Conservation (phyloP, 2,113 vertebrate species). For the Pluvialis apricaria region DNA sequence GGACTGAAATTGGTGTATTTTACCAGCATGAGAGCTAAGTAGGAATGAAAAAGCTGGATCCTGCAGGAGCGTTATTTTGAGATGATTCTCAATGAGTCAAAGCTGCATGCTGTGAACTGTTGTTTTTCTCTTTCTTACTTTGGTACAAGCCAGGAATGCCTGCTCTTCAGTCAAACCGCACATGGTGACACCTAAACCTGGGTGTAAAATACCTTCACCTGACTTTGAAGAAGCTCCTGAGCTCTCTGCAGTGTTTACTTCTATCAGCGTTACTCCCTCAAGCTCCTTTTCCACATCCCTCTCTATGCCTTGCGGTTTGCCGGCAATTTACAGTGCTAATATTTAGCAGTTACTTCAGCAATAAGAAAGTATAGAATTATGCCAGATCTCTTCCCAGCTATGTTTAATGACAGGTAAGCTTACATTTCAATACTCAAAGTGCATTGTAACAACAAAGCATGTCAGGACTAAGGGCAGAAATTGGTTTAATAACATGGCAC, state of each 20-base stretch:
- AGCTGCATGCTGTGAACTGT: not conserved
- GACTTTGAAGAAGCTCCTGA: not conserved
- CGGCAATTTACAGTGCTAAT: not conserved
- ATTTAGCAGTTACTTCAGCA: not conserved
- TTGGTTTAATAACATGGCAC: not conserved
- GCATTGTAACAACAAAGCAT: not conserved
- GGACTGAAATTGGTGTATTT: not conserved
- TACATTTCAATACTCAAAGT: not conserved
- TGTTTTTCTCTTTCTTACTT: not conserved
- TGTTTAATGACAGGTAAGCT: not conserved
- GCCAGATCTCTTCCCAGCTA: not conserved
- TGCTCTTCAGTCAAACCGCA: not conserved
- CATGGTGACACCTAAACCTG: not conserved
- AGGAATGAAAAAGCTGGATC: not conserved
- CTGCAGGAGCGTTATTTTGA: not conserved
- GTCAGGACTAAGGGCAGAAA: not conserved
- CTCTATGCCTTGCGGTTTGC: not conserved
- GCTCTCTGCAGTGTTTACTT: not conserved
- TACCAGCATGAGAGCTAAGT: not conserved
- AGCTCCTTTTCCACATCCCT: not conserved
- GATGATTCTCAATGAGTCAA: not conserved
- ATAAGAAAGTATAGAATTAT: not conserved
- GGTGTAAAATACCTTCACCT: not conserved
- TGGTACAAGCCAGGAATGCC: not conserved
- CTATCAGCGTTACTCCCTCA: not conserved